Base-by-base conservation (phyloP, 2,113 vertebrate genomes). In the Theristicus caerulescens region DNA sequence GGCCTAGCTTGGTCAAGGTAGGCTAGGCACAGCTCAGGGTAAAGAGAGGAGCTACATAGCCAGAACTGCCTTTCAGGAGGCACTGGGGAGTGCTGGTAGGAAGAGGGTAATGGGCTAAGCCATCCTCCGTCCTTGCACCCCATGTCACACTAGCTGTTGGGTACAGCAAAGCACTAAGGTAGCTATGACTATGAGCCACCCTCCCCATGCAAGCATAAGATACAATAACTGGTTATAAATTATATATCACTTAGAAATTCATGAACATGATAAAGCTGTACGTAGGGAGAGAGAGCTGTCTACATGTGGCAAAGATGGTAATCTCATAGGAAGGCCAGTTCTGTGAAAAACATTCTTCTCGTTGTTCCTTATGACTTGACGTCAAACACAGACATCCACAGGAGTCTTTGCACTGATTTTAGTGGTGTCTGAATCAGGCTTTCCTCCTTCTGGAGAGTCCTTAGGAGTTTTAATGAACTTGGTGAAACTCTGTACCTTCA, bases 101-200 rank as follows among this genome's bases (percentile, higher is more conserved):
- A 49, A 55, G n/a, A 40, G 5, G 25, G 17, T 5, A 22, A 8
- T 18, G n/a, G 52, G 31, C 49, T 81, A 26, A 73, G 46, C 46
- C 26, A 29, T 17, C 18, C 31, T 36, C 44, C 1, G 1, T 24
- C 55, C 71, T 44, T 36, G 18, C 20, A 51, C 6, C 4, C 51
- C 5, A 0, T 9, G 78, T 58, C 67, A 10, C 44, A 0, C 24
- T 2, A 12, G 51, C 15, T 24, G 25, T 77, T 46, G 2, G 18
- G 87, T 11, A 13, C 55, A 15, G 13, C 42, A 26, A 9, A 36
- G 49, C 34, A 13, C 73, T 42, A 14, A 52, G 19, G 44, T 46
- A 44, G 38, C 55, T 61, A 1, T 11, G 49, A 27, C 27, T 12
- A 24, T 36, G 54, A 54, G 29, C 70, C n/a, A 9, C 42, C 40